These are phyloP conservation scores for Typhlomys cinereus DNA, from an alignment of 2,113 vertebrate species.

Conservation along the genomic window DNA sequence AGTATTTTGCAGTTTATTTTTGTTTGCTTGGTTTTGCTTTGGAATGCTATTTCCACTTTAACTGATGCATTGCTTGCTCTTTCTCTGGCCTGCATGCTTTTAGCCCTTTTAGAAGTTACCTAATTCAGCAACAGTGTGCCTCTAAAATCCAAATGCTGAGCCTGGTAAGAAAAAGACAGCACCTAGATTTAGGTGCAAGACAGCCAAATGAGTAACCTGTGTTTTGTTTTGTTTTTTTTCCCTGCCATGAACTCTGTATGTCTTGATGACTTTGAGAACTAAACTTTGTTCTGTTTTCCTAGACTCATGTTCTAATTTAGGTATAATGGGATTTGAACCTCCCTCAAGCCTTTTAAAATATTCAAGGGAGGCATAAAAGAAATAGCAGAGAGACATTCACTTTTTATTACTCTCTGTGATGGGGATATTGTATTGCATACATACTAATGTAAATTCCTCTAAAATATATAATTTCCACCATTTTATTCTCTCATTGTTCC, in stretches of 20 bases:
- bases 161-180: background rate
- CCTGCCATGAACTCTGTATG: slow-evolving; percentile 3
- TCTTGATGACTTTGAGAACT: slow-evolving; percentile 71
- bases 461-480: slow-evolving; percentile 61
- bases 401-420: slow-evolving; percentile 70
- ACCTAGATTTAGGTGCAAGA: background rate
- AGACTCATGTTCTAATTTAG: slow-evolving; percentile 73
- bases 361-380: slow-evolving; percentile 74
- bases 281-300: slow-evolving; percentile 64
- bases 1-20: background rate
- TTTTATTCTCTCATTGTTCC: slow-evolving; percentile 63
- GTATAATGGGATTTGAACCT: slow-evolving; percentile 74
- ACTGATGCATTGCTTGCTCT: background rate
- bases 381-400: slow-evolving; percentile 42
- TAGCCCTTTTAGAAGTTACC: background rate
- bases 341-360: slow-evolving; percentile 78
- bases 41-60: background rate
- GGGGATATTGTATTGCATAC: slow-evolving; percentile 55
- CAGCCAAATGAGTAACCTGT: background rate
- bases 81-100: background rate
- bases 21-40: background rate
- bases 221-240: background rate
- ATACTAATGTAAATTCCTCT: slow-evolving; percentile 73
- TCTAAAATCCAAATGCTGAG: background rate
- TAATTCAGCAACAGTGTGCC: background rate